phyloP scores from a whole-genome alignment of 1,140 invertebrate genomes.

The Drosophila aff. region DNA sequence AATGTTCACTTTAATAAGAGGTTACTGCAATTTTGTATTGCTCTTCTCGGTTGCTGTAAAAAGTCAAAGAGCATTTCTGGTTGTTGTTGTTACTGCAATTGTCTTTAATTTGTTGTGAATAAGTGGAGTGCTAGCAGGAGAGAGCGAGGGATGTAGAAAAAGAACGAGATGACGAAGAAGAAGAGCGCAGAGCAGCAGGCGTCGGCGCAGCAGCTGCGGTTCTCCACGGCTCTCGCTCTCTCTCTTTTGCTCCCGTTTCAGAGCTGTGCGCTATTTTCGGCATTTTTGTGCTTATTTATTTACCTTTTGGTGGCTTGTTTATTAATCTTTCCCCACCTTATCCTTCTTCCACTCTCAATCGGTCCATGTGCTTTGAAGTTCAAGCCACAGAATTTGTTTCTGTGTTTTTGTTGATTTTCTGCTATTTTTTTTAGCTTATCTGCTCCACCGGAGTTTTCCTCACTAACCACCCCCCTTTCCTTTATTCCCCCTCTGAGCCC shows the following conservation, averaged over 20 bases:
- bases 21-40: slow-evolving; percentile 39
- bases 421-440: slow-evolving; percentile 73
- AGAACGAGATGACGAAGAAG: slow-evolving; percentile 48
- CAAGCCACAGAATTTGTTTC: slow-evolving; percentile 69
- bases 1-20: slow-evolving; percentile 9
- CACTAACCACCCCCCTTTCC: not conserved
- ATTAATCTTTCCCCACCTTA: slow-evolving; percentile 47
- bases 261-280: slow-evolving; percentile 55
- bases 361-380: slow-evolving; percentile 71
- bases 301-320: slow-evolving; percentile 78
- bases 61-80: slow-evolving; percentile 71
- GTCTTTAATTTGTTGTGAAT: slow-evolving; percentile 71
- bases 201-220: slow-evolving; percentile 68
- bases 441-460: slow-evolving; percentile 29
- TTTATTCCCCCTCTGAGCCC: not conserved
- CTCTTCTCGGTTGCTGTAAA: slow-evolving; percentile 46
- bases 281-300: slow-evolving; percentile 75
- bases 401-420: slow-evolving; percentile 38
- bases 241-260: slow-evolving; percentile 12
- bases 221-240: slow-evolving; percentile 11
- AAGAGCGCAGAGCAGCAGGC: slow-evolving; percentile 48
- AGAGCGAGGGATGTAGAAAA: slow-evolving; percentile 5
- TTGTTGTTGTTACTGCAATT: slow-evolving; percentile 72
- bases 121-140: slow-evolving; percentile 14
- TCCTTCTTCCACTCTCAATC: slow-evolving; percentile 7